phyloP scores from a whole-genome alignment of 2,797 vertebrate genomes.

The Pipistrellus nathusii region DNA sequence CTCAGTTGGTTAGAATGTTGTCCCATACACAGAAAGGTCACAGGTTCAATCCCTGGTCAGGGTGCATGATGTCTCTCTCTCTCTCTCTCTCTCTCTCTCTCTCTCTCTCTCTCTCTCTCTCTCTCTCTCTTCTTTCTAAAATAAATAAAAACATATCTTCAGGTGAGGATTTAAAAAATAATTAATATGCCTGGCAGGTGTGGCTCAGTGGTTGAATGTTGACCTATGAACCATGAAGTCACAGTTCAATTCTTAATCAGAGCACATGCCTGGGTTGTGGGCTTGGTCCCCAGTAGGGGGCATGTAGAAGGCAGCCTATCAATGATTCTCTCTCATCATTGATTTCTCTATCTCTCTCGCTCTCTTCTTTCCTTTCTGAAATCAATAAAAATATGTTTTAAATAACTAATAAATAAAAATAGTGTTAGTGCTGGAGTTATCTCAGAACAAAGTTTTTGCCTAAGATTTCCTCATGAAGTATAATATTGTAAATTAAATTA shows the following conservation, averaged over 20 bases:
- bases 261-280: too few species aligned
- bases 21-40: not conserved
- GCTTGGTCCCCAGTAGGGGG: too few species aligned
- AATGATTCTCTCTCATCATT: too few species aligned
- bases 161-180: too few species aligned
- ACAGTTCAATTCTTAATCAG: too few species aligned
- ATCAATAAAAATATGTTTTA: not conserved
- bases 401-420: not conserved
- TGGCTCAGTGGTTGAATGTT: too few species aligned
- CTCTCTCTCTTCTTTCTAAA: not conserved
- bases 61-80: not conserved
- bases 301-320: too few species aligned
- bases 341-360: not conserved
- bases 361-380: not conserved
- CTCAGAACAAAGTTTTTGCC: not conserved
- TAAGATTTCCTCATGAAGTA: not conserved
- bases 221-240: too few species aligned
- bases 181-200: too few species aligned
- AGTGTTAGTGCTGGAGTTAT: not conserved
- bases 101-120: too few species aligned
- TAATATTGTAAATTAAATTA: not conserved
- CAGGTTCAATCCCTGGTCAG: not conserved
- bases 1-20: not conserved
- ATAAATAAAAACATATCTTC: not conserved
- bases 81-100: too few species aligned